Evolutionary conservation across 2,113 vertebrate species (phyloP).

Genomic region (Mastomys coucha): DNA sequence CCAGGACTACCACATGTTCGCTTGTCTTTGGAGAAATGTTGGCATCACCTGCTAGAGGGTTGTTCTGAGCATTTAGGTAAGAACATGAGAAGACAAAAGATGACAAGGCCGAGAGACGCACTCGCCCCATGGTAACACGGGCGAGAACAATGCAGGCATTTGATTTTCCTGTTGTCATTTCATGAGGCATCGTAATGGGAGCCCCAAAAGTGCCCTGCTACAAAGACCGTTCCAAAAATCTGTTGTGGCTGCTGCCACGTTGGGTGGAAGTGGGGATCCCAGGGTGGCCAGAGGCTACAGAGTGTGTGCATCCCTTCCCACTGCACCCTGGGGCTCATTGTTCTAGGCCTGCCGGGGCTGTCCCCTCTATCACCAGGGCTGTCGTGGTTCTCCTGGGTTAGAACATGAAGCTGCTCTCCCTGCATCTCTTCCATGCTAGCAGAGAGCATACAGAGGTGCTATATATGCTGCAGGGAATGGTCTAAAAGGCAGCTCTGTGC

Average conservation of each 20-base stretch:
- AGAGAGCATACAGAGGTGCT: neutral
- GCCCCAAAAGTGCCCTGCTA: conserved; percentile 70
- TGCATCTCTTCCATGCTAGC: neutral
- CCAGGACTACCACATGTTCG: neutral
- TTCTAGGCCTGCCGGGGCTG: neutral
- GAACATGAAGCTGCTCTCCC: neutral
- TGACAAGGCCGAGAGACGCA: neutral
- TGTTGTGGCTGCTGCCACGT: neutral
- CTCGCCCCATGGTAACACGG: rapidly evolving
- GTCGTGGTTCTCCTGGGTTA: neutral
- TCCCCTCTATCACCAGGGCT: neutral
- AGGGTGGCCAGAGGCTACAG: conserved; percentile 50
- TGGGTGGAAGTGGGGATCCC: conserved; percentile 35
- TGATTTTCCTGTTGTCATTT: conserved; percentile 41
- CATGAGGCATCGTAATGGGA: conserved; percentile 64
- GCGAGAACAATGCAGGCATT: neutral
- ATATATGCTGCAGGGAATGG: too few species aligned
- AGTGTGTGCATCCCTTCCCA: neutral
- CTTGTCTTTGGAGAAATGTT: conserved; percentile 19
- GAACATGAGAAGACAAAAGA: conserved; percentile 44
- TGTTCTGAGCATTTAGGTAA: conserved; percentile 15
- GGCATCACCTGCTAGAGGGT: neutral
- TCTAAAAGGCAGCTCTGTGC: neutral
- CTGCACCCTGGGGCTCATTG: neutral
- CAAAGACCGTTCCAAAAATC: conserved; percentile 66